Percentiles rank a stretch among this genome's conserved stretches.
These are phyloP conservation scores for Strix uralensis DNA, from an alignment of 2,113 vertebrate species.

Conservation along the genomic window DNA sequence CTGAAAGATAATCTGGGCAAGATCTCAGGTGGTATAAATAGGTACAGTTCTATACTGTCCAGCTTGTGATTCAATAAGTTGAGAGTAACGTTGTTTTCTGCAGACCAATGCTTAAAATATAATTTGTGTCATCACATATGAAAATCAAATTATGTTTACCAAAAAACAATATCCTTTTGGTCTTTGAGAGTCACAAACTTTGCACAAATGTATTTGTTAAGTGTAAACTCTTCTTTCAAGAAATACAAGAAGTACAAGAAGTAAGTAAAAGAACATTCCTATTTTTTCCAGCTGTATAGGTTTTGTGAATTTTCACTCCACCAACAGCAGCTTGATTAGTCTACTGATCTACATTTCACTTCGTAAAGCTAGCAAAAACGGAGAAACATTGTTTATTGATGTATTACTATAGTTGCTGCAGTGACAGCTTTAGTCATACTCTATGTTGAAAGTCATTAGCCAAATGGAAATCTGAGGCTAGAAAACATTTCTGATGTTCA, in stretches of 20 bases:
- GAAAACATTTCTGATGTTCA: constrained; percentile 57
- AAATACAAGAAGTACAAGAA: neutral
- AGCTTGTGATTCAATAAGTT: neutral
- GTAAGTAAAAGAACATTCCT: neutral
- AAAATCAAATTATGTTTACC: neutral
- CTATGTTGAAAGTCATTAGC: constrained; percentile 64
- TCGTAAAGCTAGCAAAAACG: constrained; percentile 21
- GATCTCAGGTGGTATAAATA: neutral
- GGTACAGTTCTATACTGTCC: neutral
- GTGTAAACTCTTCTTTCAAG: neutral
- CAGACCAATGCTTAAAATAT: neutral
- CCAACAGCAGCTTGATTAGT: neutral
- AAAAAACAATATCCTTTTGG: neutral
- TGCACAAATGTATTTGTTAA: neutral
- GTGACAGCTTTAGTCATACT: constrained; percentile 71
- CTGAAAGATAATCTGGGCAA: neutral
- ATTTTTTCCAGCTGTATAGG: neutral
- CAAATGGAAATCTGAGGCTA: constrained; percentile 68
- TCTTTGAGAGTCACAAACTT: neutral
- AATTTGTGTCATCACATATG: neutral
- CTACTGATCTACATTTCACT: constrained; percentile 23
- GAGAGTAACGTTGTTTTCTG: neutral
- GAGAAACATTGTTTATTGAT: constrained; percentile 64
- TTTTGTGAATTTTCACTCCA: constrained; percentile 35
- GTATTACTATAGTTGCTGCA: constrained; percentile 50